Conservation (phyloP, 2,888 invertebrate species). For the Chydorus sphaericus region DNA sequence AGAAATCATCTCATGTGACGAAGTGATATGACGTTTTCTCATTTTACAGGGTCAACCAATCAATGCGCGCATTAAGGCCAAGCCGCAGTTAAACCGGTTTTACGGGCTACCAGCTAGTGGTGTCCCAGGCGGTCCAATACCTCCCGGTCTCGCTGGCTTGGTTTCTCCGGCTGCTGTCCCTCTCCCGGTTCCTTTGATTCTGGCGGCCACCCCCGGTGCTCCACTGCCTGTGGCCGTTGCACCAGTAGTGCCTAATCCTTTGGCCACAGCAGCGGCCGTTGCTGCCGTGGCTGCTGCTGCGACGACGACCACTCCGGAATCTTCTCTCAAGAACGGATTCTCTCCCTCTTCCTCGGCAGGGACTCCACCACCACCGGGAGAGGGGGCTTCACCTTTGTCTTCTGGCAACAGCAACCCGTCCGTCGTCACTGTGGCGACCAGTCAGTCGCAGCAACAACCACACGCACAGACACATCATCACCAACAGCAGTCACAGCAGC, state of each 20-base stretch:
- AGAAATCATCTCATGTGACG: too few relatives aligned
- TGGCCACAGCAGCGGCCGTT: constrained; percentile 17
- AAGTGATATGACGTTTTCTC: too few relatives aligned
- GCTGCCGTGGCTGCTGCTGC: constrained; percentile 19
- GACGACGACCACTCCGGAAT: background rate
- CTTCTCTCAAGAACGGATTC: constrained; percentile 4
- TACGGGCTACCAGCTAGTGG: constrained; percentile 17
- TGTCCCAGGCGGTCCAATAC: background rate
- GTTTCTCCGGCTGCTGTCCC: constrained; percentile 14
- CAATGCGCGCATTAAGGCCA: constrained; percentile 77
- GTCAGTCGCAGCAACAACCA: background rate
- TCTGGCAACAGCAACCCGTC: constrained; percentile 10
- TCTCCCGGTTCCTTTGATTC: constrained; percentile 33
- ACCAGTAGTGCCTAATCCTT: constrained; percentile 31
- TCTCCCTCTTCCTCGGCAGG: background rate
- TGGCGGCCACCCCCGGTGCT: constrained; percentile 16
- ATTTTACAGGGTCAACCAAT: constrained; percentile 64
- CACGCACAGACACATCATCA: background rate
- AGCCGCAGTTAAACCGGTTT: constrained; percentile 49
- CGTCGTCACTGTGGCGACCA: background rate
- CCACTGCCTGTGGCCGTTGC: constrained; percentile 19
- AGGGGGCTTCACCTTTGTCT: background rate
- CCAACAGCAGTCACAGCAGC: constrained; percentile 19
- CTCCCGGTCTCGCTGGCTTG: background rate
- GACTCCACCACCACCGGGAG: background rate